These are phyloP conservation scores for Neria commutata DNA, from an alignment of 2,888 invertebrate species.

Conservation along the genomic window DNA sequence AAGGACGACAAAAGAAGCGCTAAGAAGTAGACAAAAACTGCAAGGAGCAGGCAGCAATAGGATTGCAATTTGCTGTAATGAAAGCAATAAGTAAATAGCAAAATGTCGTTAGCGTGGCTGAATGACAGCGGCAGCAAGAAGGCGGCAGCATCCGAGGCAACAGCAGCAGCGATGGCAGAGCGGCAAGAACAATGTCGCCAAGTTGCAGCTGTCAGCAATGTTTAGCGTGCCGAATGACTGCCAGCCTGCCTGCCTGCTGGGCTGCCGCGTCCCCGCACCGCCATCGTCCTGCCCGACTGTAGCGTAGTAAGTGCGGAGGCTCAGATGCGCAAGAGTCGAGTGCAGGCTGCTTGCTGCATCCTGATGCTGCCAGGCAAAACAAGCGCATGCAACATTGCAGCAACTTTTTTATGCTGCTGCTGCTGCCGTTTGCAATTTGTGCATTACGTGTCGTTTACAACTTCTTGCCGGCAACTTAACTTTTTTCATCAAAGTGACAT, in stretches of 20 bases:
- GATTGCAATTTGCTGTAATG: conserved; percentile 43
- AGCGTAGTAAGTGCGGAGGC: too few relatives aligned
- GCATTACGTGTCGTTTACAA: conserved; percentile 3
- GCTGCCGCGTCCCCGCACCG: not conserved
- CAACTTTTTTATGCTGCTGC: not conserved
- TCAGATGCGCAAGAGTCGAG: conserved; percentile 13
- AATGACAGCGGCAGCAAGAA: conserved; percentile 7
- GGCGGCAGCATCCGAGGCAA: not conserved
- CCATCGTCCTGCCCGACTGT: too few relatives aligned
- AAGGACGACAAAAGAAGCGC: not conserved
- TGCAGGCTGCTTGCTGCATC: conserved; percentile 6
- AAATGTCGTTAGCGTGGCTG: conserved; percentile 46
- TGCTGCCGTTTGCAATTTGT: conserved; percentile 13
- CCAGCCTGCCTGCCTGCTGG: not conserved
- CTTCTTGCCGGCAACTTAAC: conserved; percentile 9
- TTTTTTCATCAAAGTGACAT: too few relatives aligned
- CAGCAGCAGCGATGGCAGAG: not conserved
- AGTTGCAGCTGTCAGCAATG: conserved; percentile 31
- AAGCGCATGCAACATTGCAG: conserved; percentile 10
- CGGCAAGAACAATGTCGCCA: conserved; percentile 8
- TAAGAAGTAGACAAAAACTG: not conserved
- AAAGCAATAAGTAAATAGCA: conserved; percentile 55
- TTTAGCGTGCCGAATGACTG: not conserved
- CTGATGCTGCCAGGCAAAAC: not conserved
- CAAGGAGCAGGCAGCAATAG: conserved; percentile 24